Evolutionary conservation across 1,140 invertebrate species (phyloP).

Genomic region (Trachymyrmex cornetzi): DNA sequence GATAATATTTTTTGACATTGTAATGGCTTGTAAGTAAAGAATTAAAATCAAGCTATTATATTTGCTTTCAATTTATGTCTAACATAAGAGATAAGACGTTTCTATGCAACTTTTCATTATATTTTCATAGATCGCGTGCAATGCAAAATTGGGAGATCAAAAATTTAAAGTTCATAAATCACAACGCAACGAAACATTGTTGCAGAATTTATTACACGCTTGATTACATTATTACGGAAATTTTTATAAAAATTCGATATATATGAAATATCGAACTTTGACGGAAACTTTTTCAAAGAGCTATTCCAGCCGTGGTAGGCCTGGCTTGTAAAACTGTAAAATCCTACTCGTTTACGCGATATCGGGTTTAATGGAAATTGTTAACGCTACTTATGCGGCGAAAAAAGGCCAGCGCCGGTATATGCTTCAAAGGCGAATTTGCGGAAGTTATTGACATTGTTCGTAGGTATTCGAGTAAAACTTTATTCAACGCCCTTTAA

Average conservation of each 20-base stretch:
- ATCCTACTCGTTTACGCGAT: slow-evolving; percentile 18
- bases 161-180: slow-evolving; percentile 27
- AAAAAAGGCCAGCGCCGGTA: slow-evolving; percentile 11
- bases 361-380: slow-evolving; percentile 56
- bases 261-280: slow-evolving; percentile 4
- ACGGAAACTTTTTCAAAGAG: slow-evolving; percentile 10
- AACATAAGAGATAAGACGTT: not conserved
- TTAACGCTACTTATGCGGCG: slow-evolving; percentile 38
- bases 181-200: slow-evolving; percentile 17
- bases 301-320: slow-evolving; percentile 1
- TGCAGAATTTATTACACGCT: not conserved
- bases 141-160: not conserved
- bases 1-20: not conserved
- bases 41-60: slow-evolving; percentile 1
- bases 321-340: slow-evolving; percentile 15
- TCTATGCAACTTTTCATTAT: not conserved
- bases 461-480: slow-evolving; percentile 41
- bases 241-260: slow-evolving; percentile 14
- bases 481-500: slow-evolving; percentile 19
- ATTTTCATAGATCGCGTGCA: not conserved
- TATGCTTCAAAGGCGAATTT: slow-evolving; percentile 23
- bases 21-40: not conserved
- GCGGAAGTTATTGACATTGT: slow-evolving; percentile 34
- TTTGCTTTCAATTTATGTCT: not conserved
- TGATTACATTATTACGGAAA: slow-evolving; percentile 34